A percentile compares a stretch with the other conserved stretches of the same genome.
phyloP scores from a whole-genome alignment of 2,888 invertebrate species.

The Pachycephus smyrnensis region DNA sequence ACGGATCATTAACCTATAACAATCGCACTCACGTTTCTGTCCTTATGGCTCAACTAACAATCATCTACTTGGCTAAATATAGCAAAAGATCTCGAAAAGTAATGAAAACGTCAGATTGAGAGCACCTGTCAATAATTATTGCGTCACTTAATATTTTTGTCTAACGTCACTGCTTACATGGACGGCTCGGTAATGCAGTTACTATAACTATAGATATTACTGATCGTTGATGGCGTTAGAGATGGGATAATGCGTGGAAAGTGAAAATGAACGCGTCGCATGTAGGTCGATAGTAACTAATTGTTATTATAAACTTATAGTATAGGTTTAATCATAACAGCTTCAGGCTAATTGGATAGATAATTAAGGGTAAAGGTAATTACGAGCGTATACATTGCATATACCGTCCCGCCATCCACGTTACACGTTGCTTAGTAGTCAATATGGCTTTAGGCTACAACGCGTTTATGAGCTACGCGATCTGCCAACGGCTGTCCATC shows the following conservation, averaged over 20 bases:
- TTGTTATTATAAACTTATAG: slow-evolving; percentile 68
- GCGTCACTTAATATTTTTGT: neutral
- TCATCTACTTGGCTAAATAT: neutral
- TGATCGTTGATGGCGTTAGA: neutral
- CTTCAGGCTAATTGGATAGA: slow-evolving; percentile 67
- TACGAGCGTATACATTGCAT: slow-evolving; percentile 57
- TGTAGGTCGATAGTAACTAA: slow-evolving; percentile 63
- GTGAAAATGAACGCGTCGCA: slow-evolving; percentile 55
- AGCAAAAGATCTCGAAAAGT: neutral
- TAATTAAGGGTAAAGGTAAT: slow-evolving; percentile 68
- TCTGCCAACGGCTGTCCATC: slow-evolving; percentile 53
- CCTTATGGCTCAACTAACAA: neutral
- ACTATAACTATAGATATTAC: neutral
- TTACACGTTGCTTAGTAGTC: slow-evolving; percentile 57
- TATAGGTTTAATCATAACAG: slow-evolving; percentile 67
- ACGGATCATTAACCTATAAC: slow-evolving; percentile 32
- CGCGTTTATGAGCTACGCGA: slow-evolving; percentile 53
- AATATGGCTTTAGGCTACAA: slow-evolving; percentile 61
- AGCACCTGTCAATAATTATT: neutral
- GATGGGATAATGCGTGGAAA: slow-evolving; percentile 43
- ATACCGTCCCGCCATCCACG: slow-evolving; percentile 44
- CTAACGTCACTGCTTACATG: neutral
- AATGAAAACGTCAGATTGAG: neutral
- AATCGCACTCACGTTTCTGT: slow-evolving; percentile 23
- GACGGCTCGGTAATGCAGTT: neutral